These are phyloP conservation scores for Dipodomys ordii DNA, from an alignment of 2,113 vertebrate species.

Conservation along the genomic window DNA sequence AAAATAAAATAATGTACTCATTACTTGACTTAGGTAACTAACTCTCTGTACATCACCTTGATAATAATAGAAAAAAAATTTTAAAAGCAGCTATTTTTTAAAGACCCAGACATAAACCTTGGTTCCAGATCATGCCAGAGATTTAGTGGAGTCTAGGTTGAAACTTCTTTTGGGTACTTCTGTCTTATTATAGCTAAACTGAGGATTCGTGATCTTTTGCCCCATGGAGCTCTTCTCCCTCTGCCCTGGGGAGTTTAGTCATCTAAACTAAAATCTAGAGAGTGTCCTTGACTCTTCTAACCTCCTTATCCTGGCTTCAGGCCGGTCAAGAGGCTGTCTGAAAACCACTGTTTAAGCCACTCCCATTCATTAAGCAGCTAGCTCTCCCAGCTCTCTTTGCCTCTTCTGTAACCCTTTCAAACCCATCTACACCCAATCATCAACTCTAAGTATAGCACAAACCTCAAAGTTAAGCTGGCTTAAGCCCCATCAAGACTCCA, in stretches of 20 bases:
- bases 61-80: too few relatives aligned
- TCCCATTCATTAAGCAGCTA: neutral
- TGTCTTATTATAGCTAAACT: neutral
- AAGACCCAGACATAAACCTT: neutral
- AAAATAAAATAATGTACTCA: too few relatives aligned
- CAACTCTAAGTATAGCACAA: neutral
- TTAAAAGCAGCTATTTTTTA: neutral
- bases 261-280: neutral
- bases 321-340: neutral
- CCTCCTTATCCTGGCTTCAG: neutral
- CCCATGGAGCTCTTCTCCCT: neutral
- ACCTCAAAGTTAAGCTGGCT: neutral
- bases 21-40: too few relatives aligned
- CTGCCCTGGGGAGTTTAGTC: neutral
- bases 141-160: neutral
- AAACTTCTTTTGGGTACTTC: neutral
- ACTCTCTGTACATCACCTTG: too few relatives aligned
- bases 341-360: neutral
- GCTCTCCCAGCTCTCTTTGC: neutral
- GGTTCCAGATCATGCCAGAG: neutral
- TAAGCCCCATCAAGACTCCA: neutral
- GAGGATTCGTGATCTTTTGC: neutral
- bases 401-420: neutral
- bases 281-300: neutral
- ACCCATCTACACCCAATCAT: neutral